Conservation (phyloP, 2,113 vertebrate genomes). For the Platichthys stellatus region DNA sequence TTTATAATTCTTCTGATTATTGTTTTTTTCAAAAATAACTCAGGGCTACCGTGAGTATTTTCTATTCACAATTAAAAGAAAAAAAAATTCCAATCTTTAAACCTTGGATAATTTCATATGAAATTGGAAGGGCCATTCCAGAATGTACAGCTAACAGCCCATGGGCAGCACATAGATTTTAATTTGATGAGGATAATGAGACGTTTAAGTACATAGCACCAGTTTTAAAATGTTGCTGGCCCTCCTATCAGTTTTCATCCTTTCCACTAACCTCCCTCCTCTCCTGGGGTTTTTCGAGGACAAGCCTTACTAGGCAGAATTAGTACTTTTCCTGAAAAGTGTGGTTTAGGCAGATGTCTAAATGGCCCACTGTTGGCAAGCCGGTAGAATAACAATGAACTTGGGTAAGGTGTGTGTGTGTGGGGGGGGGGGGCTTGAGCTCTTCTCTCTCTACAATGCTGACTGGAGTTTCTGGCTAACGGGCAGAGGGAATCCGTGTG, state of each 20-base stretch:
- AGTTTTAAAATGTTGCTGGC: slow-evolving; percentile 1
- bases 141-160: not conserved
- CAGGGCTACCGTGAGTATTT: not conserved
- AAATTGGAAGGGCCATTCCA: not conserved
- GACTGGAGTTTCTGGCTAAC: slow-evolving; percentile 51
- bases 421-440: slow-evolving; percentile 7
- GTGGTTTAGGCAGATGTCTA: slow-evolving; percentile 31
- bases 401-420: not conserved
- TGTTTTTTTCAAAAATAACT: not conserved
- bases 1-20: not conserved
- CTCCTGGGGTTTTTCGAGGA: slow-evolving; percentile 2
- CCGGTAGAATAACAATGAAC: slow-evolving; percentile 48
- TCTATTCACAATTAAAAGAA: slow-evolving; percentile 2
- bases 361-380: slow-evolving; percentile 36
- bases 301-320: slow-evolving; percentile 16
- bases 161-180: not conserved
- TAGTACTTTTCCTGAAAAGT: not conserved
- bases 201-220: not conserved
- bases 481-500: slow-evolving; percentile 39
- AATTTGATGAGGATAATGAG: not conserved
- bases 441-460: slow-evolving; percentile 34
- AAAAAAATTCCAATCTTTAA: not conserved
- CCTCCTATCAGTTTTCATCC: not conserved
- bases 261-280: not conserved
- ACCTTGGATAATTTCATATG: not conserved